These are phyloP conservation scores for Pristis pectinata DNA, from an alignment of 2,797 vertebrate species.

Conservation along the genomic window DNA sequence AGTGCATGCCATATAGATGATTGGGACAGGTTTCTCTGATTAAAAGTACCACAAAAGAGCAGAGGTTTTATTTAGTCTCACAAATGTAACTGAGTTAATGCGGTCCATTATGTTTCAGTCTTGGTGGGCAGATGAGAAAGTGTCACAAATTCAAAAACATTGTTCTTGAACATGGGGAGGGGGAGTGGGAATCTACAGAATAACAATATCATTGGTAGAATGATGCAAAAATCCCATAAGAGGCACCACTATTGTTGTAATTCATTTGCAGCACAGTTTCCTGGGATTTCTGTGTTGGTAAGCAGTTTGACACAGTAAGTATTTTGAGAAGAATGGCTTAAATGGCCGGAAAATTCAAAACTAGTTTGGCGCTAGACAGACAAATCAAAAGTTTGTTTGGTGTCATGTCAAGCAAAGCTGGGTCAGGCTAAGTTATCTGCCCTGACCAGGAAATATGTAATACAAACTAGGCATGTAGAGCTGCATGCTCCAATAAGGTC, in stretches of 20 bases:
- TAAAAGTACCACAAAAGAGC: too few species aligned
- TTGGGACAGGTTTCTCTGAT: too few species aligned
- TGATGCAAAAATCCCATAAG: background rate
- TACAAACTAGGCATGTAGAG: background rate
- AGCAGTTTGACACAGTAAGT: background rate
- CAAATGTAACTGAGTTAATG: too few species aligned
- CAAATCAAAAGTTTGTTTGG: too few species aligned
- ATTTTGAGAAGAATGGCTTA: background rate
- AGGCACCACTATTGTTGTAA: background rate
- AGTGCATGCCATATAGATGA: too few species aligned
- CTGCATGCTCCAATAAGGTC: background rate
- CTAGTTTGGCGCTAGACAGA: too few species aligned
- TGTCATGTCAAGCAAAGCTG: background rate
- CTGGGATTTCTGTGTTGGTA: background rate
- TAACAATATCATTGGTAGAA: background rate
- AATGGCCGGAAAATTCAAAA: background rate
- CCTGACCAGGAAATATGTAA: background rate
- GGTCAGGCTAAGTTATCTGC: background rate
- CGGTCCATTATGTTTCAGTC: too few species aligned
- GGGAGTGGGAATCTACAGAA: too few species aligned
- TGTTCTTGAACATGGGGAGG: too few species aligned
- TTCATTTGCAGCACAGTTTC: background rate
- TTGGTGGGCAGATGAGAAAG: too few species aligned
- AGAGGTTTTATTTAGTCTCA: too few species aligned
- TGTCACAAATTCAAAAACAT: background rate